Percentiles rank a stretch among this genome's conserved stretches.
Conservation (phyloP, 2,113 vertebrate genomes). For the Syngnathus scovelli region DNA sequence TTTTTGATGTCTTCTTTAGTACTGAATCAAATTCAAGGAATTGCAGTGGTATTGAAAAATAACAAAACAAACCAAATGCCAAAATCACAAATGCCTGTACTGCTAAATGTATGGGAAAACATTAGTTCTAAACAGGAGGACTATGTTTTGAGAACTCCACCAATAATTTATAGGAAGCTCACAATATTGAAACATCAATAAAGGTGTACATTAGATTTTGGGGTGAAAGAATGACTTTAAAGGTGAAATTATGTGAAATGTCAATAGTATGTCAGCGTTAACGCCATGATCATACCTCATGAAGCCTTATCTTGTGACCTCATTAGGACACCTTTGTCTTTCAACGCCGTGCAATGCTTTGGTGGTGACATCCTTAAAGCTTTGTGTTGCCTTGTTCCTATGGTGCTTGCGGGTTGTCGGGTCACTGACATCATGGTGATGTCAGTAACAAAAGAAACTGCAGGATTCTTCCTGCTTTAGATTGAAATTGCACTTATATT, state of each 20-base stretch:
- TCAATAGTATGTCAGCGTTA: not conserved
- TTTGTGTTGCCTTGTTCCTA: not conserved
- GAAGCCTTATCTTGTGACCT: conserved; percentile 29
- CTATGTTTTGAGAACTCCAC: too few species aligned
- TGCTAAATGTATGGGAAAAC: too few species aligned
- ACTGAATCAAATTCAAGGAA: too few species aligned
- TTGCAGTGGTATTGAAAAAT: too few species aligned
- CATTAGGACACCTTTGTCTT: not conserved
- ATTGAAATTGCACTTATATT: not conserved
- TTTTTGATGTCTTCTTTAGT: too few species aligned
- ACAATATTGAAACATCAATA: too few species aligned
- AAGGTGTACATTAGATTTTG: too few species aligned
- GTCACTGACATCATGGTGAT: not conserved
- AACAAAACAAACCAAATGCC: too few species aligned
- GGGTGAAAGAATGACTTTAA: too few species aligned
- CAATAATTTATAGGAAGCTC: too few species aligned
- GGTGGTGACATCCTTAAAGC: not conserved
- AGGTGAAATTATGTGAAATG: conserved; percentile 22
- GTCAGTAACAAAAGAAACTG: not conserved
- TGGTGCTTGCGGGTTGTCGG: not conserved
- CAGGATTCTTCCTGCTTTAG: not conserved
- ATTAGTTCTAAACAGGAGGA: too few species aligned
- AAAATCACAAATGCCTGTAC: too few species aligned
- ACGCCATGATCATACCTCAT: conserved; percentile 6
- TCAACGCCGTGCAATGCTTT: not conserved